Percentiles rank a stretch among this genome's conserved stretches.
Conservation (phyloP, 2,888 invertebrate genomes). For the Lithophane leautieri region DNA sequence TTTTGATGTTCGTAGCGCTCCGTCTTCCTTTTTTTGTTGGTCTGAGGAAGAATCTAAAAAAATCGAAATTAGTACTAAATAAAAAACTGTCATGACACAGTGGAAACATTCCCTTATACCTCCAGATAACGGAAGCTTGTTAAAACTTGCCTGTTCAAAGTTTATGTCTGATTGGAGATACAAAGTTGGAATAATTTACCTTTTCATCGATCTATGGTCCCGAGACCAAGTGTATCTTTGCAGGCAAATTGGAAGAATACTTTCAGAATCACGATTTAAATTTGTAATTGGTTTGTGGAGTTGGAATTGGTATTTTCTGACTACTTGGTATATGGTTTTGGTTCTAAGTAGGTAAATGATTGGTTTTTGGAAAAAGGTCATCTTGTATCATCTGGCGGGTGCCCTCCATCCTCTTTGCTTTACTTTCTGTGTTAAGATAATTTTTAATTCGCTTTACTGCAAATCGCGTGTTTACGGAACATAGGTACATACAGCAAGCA, state of each 20-base stretch:
- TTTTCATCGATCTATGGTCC: conserved; percentile 52
- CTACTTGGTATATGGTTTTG: conserved; percentile 20
- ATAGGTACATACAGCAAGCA: too few relatives aligned
- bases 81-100: conserved; percentile 4
- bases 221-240: conserved; percentile 37
- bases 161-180: conserved; percentile 57
- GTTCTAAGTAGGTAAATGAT: not conserved
- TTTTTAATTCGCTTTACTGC: too few relatives aligned
- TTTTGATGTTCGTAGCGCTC: too few relatives aligned
- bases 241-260: conserved; percentile 49
- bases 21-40: too few relatives aligned
- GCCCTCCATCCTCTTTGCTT: too few relatives aligned
- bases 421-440: too few relatives aligned
- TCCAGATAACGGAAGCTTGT: conserved; percentile 50
- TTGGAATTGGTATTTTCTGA: conserved; percentile 8
- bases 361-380: too few relatives aligned
- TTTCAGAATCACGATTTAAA: conserved; percentile 29
- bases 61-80: too few relatives aligned
- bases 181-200: conserved; percentile 55
- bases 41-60: too few relatives aligned
- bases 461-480: too few relatives aligned
- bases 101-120: not conserved
- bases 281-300: conserved; percentile 34
- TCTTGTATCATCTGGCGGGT: too few relatives aligned
- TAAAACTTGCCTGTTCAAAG: conserved; percentile 57